A percentile compares a stretch with the other conserved stretches of the same genome.
Conservation (phyloP, 1,140 invertebrate genomes). For the Aphidius gifuensis region DNA sequence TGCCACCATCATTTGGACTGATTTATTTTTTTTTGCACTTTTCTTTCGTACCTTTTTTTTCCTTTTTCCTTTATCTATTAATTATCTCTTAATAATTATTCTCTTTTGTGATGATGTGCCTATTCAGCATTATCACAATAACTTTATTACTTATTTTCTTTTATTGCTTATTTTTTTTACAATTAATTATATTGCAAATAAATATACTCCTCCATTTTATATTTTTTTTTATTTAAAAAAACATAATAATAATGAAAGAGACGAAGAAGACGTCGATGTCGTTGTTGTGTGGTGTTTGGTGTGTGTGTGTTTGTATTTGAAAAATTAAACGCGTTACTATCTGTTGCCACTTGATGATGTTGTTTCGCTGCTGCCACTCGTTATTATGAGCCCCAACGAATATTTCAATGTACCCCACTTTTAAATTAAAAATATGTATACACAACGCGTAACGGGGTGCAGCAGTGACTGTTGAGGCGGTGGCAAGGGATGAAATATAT, state of each 20-base stretch:
- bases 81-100: not conserved
- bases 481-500: slow-evolving; percentile 3
- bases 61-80: not conserved
- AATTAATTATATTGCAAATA: too few species aligned
- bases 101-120: not conserved
- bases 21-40: slow-evolving; percentile 5
- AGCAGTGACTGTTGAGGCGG: slow-evolving; percentile 21
- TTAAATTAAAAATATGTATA: too few species aligned
- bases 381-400: slow-evolving; percentile 6
- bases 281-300: not conserved
- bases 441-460: slow-evolving; percentile 5
- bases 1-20: slow-evolving; percentile 24
- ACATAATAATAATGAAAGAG: not conserved
- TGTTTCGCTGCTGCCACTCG: slow-evolving; percentile 9
- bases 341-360: slow-evolving; percentile 10
- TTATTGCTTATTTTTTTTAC: too few species aligned
- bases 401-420: not conserved
- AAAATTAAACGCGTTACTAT: not conserved
- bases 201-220: too few species aligned
- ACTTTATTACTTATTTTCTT: too few species aligned
- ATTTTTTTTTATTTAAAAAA: not conserved
- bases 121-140: too few species aligned
- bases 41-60: not conserved
- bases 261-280: slow-evolving; percentile 13
- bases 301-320: not conserved